Evolutionary conservation across 2,797 vertebrate species (phyloP).

Genomic region (Podarcis lilfordi): DNA sequence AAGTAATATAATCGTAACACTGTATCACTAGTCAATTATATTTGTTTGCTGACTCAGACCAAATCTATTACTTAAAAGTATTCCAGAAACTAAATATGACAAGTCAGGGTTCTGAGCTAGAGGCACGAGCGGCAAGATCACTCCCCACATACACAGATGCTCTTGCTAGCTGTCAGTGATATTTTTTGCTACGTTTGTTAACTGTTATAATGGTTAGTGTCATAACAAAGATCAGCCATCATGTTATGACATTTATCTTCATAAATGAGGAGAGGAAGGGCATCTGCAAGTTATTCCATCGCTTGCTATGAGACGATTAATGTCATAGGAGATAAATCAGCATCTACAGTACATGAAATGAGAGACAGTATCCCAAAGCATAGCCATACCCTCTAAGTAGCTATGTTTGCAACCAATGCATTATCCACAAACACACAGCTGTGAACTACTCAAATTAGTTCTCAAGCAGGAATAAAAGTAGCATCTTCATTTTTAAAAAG

Average conservation of each 20-base stretch:
- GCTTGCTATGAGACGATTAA: slow-evolving; percentile 69
- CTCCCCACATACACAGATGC: slow-evolving; percentile 57
- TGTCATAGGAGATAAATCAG: slow-evolving; percentile 68
- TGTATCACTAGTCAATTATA: slow-evolving; percentile 48
- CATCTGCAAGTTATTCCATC: slow-evolving; percentile 67
- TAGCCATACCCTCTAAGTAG: neutral
- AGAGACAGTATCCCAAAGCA: slow-evolving; percentile 34
- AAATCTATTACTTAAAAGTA: slow-evolving; percentile 54
- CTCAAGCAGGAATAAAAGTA: slow-evolving; percentile 56
- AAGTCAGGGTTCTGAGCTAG: slow-evolving; percentile 58
- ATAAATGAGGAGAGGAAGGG: slow-evolving; percentile 70
- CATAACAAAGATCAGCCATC: slow-evolving; percentile 73
- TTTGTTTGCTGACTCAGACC: slow-evolving; percentile 55
- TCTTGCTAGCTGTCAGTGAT: slow-evolving; percentile 72
- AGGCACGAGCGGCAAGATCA: slow-evolving; percentile 44
- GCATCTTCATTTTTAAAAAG: slow-evolving; percentile 52
- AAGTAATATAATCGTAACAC: slow-evolving; percentile 40
- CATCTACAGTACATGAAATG: slow-evolving; percentile 54
- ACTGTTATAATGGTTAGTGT: slow-evolving; percentile 74
- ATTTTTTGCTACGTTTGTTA: slow-evolving; percentile 71
- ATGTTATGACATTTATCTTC: slow-evolving; percentile 72
- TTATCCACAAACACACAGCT: slow-evolving; percentile 57
- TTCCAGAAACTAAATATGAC: slow-evolving; percentile 55
- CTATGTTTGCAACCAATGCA: slow-evolving; percentile 33
- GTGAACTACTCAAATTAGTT: slow-evolving; percentile 61